A percentile compares a stretch with the other conserved stretches of the same genome.
Conservation (phyloP, 2,113 vertebrate genomes). For the Loxodonta africana region DNA sequence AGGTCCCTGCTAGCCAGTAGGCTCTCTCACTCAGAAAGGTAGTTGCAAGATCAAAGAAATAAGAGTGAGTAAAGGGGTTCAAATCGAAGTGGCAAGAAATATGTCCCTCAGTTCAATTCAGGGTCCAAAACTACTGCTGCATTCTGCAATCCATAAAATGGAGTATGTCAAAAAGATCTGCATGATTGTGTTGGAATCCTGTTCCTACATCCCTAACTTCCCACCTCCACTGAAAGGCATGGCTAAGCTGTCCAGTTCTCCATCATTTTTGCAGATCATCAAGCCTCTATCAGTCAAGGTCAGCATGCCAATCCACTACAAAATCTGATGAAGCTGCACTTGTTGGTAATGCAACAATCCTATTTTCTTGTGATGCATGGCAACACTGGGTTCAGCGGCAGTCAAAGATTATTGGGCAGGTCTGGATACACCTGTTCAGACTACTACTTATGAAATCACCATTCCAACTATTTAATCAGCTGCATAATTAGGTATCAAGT, state of each 20-base stretch:
- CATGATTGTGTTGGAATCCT: background rate
- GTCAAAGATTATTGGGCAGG: conserved; percentile 86
- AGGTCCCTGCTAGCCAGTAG: background rate
- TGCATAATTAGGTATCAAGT: conserved; percentile 94
- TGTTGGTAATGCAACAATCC: background rate
- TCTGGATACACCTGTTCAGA: conserved; percentile 85
- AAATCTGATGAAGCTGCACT: background rate
- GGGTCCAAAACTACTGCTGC: background rate
- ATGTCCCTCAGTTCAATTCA: background rate
- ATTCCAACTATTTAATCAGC: conserved; percentile 95
- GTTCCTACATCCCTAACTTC: background rate
- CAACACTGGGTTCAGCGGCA: background rate
- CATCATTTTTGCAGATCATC: background rate
- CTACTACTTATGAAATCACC: conserved; percentile 93
- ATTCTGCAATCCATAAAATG: background rate
- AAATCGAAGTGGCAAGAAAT: background rate
- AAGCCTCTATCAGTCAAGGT: background rate
- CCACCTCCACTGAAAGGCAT: background rate
- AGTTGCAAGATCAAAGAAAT: background rate
- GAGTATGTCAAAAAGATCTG: background rate
- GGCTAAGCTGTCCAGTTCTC: background rate
- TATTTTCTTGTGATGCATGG: background rate
- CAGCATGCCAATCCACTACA: background rate
- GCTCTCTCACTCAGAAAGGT: background rate
- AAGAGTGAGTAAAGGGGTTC: background rate